phyloP scores from a whole-genome alignment of 2,888 invertebrate genomes.

The Macrophya annulata region DNA sequence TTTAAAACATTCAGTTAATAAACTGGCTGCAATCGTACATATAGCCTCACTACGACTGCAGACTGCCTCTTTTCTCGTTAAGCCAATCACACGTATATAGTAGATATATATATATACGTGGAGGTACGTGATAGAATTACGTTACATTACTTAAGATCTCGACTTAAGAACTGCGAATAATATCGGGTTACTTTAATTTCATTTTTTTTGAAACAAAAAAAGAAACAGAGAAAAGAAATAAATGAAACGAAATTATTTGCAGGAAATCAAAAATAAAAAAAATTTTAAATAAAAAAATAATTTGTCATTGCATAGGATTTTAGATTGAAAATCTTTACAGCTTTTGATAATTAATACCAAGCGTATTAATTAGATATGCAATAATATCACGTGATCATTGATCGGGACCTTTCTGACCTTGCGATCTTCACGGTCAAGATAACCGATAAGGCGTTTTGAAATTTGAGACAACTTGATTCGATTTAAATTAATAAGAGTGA shows the following conservation, averaged over 20 bases:
- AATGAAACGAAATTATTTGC: too few relatives aligned
- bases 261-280: too few relatives aligned
- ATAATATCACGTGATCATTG: background rate
- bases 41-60: background rate
- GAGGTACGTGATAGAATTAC: conserved; percentile 24
- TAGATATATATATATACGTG: too few relatives aligned
- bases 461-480: conserved; percentile 20
- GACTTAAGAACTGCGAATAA: background rate
- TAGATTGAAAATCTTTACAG: background rate
- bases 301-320: background rate
- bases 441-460: background rate
- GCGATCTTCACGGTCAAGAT: conserved; percentile 16
- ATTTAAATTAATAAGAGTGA: too few relatives aligned
- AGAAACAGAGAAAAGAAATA: too few relatives aligned
- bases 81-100: conserved; percentile 27
- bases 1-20: background rate
- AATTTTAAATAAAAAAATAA: background rate
- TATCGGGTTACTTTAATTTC: background rate
- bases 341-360: background rate
- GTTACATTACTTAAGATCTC: conserved; percentile 16
- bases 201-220: background rate
- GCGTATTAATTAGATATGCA: background rate
- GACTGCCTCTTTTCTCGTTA: conserved; percentile 26
- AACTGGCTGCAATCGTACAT: conserved; percentile 32
- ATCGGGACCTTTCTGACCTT: conserved; percentile 13